Percentiles rank a stretch among this genome's conserved stretches.
Evolutionary conservation across 1,140 invertebrate genomes (phyloP).

Genomic region (Trichogramma pretiosum): DNA sequence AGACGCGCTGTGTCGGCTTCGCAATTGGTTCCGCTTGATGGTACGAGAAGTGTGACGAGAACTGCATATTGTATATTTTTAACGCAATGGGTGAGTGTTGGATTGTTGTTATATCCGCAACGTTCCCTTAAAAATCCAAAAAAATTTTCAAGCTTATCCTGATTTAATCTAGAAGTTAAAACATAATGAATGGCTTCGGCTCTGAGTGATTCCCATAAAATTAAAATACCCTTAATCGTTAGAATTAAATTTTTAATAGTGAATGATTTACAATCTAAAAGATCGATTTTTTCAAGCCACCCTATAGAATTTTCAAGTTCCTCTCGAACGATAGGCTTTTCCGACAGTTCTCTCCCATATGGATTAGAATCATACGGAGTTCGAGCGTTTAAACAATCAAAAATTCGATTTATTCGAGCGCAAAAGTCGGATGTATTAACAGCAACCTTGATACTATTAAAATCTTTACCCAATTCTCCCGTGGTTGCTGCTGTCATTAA

Average conservation of each 20-base stretch:
- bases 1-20: too few species aligned
- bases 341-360: background rate
- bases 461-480: background rate
- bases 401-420: background rate
- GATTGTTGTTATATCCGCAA: too few species aligned
- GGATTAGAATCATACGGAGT: background rate
- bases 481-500: background rate
- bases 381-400: background rate
- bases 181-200: background rate
- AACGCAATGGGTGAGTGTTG: too few species aligned
- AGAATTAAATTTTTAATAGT: background rate
- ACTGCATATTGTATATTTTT: too few species aligned
- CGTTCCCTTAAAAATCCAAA: too few species aligned
- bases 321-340: background rate
- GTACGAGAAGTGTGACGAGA: too few species aligned
- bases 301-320: background rate
- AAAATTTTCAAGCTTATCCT: too few species aligned
- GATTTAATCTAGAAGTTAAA: slow-evolving; percentile 4
- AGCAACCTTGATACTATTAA: too few species aligned
- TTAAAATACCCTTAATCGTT: background rate
- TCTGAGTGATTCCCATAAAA: background rate
- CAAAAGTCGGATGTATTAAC: background rate
- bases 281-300: background rate
- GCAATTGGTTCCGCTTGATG: too few species aligned
- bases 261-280: background rate